A percentile compares a stretch with the other conserved stretches of the same genome.
Conservation (phyloP, 2,113 vertebrate genomes). For the Cathartes aura region DNA sequence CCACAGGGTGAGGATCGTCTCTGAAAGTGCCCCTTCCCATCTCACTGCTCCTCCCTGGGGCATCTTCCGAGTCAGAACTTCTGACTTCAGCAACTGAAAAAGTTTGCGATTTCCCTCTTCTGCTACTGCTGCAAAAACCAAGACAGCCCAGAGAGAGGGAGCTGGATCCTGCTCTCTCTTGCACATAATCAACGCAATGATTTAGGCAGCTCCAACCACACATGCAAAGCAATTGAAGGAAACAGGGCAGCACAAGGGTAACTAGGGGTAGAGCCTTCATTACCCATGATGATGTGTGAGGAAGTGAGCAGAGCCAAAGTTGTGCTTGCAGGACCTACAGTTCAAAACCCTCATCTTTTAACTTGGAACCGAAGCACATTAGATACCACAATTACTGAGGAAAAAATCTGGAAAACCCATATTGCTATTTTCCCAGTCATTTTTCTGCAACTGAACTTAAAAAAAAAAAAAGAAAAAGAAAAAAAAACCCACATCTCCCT, state of each 20-base stretch:
- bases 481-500: not conserved
- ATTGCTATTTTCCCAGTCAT: not conserved
- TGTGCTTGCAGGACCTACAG: not conserved
- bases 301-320: slow-evolving; percentile 4
- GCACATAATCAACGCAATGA: not conserved
- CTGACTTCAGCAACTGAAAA: not conserved
- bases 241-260: not conserved
- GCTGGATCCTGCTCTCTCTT: not conserved
- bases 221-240: not conserved
- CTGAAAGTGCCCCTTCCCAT: not conserved
- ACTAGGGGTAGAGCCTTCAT: not conserved
- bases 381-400: not conserved
- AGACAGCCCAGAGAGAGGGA: not conserved
- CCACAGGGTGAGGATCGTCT: not conserved
- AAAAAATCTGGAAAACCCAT: not conserved
- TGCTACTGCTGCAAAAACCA: not conserved
- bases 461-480: not conserved
- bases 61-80: not conserved
- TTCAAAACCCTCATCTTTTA: not conserved
- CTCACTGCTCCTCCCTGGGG: not conserved
- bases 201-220: not conserved
- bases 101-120: not conserved
- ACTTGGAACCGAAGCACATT: not conserved
- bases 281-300: not conserved
- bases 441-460: not conserved